Evolutionary conservation across 2,888 invertebrate genomes (phyloP).

Genomic region (Stratiomys singularior): DNA sequence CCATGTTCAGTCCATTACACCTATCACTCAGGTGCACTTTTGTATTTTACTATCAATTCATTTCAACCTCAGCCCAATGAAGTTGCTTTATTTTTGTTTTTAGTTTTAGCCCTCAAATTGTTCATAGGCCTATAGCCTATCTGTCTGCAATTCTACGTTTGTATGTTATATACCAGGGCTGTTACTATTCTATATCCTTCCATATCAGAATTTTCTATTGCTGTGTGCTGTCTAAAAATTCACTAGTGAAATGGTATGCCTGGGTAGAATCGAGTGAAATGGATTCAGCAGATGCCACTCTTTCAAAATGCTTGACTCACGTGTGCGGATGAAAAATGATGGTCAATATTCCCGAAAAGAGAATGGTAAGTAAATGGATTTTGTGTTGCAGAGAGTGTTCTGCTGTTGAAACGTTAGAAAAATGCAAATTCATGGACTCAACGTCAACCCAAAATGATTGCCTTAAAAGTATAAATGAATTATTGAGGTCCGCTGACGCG

Average conservation of each 20-base stretch:
- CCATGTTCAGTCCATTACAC: neutral
- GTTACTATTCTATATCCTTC: too few relatives aligned
- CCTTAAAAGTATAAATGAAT: constrained; percentile 28
- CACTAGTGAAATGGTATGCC: too few relatives aligned
- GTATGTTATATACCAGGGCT: too few relatives aligned
- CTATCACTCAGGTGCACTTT: neutral
- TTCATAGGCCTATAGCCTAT: too few relatives aligned
- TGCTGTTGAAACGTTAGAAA: neutral
- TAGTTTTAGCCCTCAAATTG: too few relatives aligned
- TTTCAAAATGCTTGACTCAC: too few relatives aligned
- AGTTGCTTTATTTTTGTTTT: neutral
- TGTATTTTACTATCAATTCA: constrained; percentile 7
- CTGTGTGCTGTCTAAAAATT: too few relatives aligned
- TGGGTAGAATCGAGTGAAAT: too few relatives aligned
- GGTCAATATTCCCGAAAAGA: neutral
- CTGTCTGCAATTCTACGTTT: too few relatives aligned
- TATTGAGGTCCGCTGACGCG: neutral
- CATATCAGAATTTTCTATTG: too few relatives aligned
- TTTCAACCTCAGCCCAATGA: neutral
- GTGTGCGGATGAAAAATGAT: neutral
- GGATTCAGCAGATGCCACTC: too few relatives aligned
- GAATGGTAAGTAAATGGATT: neutral
- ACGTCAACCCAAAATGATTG: neutral
- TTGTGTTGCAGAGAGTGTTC: neutral
- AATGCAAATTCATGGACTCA: constrained; percentile 16